These are phyloP conservation scores for Ellobius talpinus DNA, from an alignment of 2,113 vertebrate species.

Conservation along the genomic window DNA sequence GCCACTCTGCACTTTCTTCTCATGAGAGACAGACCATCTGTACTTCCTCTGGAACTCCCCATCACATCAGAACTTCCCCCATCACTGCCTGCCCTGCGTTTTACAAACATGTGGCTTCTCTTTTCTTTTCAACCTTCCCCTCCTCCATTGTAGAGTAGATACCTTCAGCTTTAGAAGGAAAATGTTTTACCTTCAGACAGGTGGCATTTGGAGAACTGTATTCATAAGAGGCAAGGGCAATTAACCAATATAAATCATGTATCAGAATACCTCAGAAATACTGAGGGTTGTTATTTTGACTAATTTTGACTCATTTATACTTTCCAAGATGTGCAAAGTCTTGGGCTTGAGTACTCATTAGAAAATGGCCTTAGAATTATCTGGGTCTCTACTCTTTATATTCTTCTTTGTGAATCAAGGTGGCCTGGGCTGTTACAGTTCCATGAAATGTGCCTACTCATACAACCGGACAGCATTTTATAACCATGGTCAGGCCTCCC, in stretches of 20 bases:
- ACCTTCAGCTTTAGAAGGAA: neutral
- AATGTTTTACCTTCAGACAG: neutral
- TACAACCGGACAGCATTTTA: neutral
- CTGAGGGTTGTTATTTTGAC: neutral
- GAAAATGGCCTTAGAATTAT: neutral
- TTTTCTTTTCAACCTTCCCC: neutral
- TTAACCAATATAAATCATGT: neutral
- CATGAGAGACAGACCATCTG: neutral
- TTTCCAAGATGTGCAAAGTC: conserved; percentile 17
- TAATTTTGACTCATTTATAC: conserved; percentile 1
- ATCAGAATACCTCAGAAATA: neutral
- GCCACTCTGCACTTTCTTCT: conserved; percentile 38
- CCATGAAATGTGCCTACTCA: neutral
- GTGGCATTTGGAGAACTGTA: neutral
- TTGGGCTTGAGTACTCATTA: neutral
- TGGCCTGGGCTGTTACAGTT: neutral
- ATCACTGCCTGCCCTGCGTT: neutral
- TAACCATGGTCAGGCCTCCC: neutral
- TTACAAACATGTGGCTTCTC: conserved; percentile 32
- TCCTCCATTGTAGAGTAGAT: neutral
- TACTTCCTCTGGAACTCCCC: conserved; percentile 81
- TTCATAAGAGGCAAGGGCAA: conserved; percentile 5
- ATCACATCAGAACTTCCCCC: conserved; percentile 68
- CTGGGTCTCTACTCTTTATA: neutral
- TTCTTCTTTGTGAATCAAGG: neutral